Evolutionary conservation across 2,113 vertebrate genomes (phyloP), one percentile per base, ranked within the genome.

Genomic region (Beaufortia kweichowensis): DNA sequence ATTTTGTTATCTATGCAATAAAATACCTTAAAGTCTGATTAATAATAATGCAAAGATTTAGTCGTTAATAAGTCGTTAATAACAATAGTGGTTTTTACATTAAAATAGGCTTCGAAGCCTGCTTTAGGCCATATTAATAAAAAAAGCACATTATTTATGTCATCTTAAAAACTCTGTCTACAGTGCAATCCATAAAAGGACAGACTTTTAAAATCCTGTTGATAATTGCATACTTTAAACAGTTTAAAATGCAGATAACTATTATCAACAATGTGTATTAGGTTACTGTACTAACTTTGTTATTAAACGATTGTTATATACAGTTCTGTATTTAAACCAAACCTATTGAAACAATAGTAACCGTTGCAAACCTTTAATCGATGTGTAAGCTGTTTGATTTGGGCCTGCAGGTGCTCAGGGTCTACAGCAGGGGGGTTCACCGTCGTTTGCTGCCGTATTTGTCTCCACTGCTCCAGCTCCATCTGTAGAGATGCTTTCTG

Each of bases 341-440:
- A 56, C n/a, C 68, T 57, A 56, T 2, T 15, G 68, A 17, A 43
- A 26, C 26, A 15, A n/a, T n/a, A 41, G 8, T 31, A 59, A 72
- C 4, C 24, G 69, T 55, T 17, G 41, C 5, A 74, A 26, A 97
- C 96, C 96, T 97, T 98, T 61, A 97, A 88, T 89, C 92, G 96
- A 87, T 84, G 91, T 74, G 93, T 94, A 82, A 98, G 90, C 84
- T 96, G 95, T 88, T 94, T 96, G 79, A 95, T 87, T 89, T 96
- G 94, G 69, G 89, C 83, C 88, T 94, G 94, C 85, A 90, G 79
- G 67, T 74, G 86, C 78, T 85, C 84, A 0, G 50, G 8, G 14
- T 65, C 28, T 3, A 14, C 6, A 9, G 50, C 15, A 26, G 39
- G 12, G 26, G 57, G 57, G 7, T 72, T 53, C 81, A 84, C 19